Evolutionary conservation across 2,113 vertebrate species (phyloP).

Genomic region (Xenus cinereus): DNA sequence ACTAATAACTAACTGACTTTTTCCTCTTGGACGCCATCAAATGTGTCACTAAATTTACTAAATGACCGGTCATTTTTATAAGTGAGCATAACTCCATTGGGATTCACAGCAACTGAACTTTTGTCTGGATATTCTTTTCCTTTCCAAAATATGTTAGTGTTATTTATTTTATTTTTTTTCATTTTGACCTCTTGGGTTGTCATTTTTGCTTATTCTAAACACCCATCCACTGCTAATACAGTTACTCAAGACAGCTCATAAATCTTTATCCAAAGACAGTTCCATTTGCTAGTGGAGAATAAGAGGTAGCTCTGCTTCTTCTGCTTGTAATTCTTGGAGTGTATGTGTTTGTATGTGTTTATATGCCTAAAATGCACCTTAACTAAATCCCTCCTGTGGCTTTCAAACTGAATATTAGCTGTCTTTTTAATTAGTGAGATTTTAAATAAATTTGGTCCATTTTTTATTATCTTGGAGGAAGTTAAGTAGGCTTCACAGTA

Average conservation of each 20-base stretch:
- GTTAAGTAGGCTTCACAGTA: background rate
- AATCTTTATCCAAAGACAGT: background rate
- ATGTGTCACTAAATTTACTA: background rate
- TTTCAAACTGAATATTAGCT: background rate
- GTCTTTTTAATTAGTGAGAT: background rate
- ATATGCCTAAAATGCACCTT: background rate
- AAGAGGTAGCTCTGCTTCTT: background rate
- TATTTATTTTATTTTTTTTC: background rate
- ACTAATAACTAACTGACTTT: background rate
- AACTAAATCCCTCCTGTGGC: background rate
- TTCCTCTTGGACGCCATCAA: background rate
- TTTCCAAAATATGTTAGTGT: background rate
- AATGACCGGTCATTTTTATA: background rate
- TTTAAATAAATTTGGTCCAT: background rate
- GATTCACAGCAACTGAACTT: background rate
- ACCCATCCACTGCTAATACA: background rate
- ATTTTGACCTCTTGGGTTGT: background rate
- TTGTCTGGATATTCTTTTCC: background rate
- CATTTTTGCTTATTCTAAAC: constrained; percentile 8
- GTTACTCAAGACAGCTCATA: background rate
- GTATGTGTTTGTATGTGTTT: background rate
- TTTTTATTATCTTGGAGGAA: background rate
- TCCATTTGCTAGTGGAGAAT: background rate
- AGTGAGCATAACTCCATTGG: background rate
- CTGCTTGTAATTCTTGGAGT: background rate